These are phyloP conservation scores for Platygyra sinensis DNA, from an alignment of 64 coral and sea anemone genomes.

Conservation along the genomic window DNA sequence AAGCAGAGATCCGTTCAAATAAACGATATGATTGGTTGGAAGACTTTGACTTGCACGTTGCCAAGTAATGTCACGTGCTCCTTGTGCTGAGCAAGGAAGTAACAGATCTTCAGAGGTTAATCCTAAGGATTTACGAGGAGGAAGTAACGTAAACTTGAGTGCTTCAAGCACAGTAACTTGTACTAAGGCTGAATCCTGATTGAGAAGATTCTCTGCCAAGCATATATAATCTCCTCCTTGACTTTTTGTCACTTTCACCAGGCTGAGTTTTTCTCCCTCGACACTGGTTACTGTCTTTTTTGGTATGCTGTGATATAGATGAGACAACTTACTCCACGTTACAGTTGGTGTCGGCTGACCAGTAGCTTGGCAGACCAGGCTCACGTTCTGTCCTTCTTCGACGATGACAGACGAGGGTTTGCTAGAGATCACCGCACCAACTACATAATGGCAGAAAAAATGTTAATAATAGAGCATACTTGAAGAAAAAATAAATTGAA, in stretches of 20 bases:
- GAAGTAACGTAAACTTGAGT: neutral
- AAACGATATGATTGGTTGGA: neutral
- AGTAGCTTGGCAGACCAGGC: conserved; percentile 2
- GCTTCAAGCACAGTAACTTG: conserved; percentile 18
- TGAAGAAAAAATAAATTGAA: no score
- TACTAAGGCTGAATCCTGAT: neutral
- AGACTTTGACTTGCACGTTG: neutral
- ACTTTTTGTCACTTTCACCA: neutral
- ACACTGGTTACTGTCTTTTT: neutral
- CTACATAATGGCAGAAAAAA: no score
- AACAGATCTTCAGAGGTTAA: neutral
- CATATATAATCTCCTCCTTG: conserved; percentile 25
- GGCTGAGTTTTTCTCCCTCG: neutral
- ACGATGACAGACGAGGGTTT: conserved; percentile 10
- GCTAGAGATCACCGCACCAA: neutral
- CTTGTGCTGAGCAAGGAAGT: neutral
- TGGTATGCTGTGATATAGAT: no score
- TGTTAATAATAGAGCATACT: no score
- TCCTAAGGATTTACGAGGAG: neutral
- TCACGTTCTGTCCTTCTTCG: conserved; percentile 49
- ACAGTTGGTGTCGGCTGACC: conserved; percentile 28
- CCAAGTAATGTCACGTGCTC: neutral
- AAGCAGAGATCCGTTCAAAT: conserved; percentile 39
- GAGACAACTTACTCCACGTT: conserved; percentile 18
- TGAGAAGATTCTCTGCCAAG: conserved; percentile 15